Evolutionary conservation across 92 coral and sea anemone species (phyloP).

Genomic region (Phenganax marumi): DNA sequence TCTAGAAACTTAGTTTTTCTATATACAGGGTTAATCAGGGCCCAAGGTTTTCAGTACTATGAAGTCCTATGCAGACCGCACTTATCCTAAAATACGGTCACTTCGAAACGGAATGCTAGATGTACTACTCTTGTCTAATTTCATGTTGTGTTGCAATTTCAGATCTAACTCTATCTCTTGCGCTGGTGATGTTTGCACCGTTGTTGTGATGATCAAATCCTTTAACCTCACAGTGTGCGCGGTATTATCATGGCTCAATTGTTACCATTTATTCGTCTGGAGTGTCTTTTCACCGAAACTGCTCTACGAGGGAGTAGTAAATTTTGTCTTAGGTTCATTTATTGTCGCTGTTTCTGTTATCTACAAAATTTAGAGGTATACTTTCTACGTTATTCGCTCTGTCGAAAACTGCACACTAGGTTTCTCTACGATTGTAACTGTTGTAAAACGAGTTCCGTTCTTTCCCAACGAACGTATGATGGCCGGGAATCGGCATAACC

Average conservation of each 20-base stretch:
- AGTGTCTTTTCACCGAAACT: conserved; percentile 97
- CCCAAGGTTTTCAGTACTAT: too few relatives aligned
- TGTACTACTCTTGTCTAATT: background rate
- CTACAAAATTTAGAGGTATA: conserved; percentile 6
- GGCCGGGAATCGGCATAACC: too few relatives aligned
- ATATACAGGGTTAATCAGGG: too few relatives aligned
- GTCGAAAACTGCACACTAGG: background rate
- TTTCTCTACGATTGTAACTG: background rate
- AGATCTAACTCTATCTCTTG: background rate
- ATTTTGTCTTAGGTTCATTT: conserved; percentile 44
- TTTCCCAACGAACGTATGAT: too few relatives aligned
- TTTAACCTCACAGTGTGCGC: conserved; percentile 75
- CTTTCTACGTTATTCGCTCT: background rate
- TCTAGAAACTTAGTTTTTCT: too few relatives aligned
- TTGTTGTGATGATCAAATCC: conserved; percentile 66
- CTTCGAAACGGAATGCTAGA: too few relatives aligned
- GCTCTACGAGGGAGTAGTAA: conserved; percentile 69
- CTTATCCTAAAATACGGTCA: too few relatives aligned
- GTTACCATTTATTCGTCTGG: conserved; percentile 98
- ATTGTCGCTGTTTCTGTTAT: conserved; percentile 18
- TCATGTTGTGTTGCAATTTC: background rate
- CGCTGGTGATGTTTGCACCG: conserved; percentile 65
- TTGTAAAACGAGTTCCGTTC: too few relatives aligned
- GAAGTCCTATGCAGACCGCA: too few relatives aligned
- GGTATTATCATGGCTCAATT: conserved; percentile 75